Base-by-base conservation (phyloP, 2,797 vertebrate species). In the Phalloptychus januarius region DNA sequence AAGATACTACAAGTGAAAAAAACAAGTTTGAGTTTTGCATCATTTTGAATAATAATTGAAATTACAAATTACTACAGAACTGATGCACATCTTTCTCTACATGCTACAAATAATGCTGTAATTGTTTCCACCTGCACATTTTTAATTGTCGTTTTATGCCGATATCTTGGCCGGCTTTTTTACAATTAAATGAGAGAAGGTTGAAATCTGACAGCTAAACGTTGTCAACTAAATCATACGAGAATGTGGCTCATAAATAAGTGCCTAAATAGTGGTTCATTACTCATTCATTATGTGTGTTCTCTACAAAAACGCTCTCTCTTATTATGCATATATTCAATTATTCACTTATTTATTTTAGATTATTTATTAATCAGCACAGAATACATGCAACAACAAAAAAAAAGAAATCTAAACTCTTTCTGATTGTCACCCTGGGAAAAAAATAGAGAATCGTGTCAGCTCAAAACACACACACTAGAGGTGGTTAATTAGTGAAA, bases 331-430 rank as follows among this genome's bases (percentile, higher is more conserved):
- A 93, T 85, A 75, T 23, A 25, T 83, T 93, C 25, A 93, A 91
- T 92, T 81, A 91, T 93, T 89, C 16, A 91, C 85, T 71, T 77
- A 88, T 90, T 87, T 92, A 89, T 87, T 82, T 76, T 28, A n/a
- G 78, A 13, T 87, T 90, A 89, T 88, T 91, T 92, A 90, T 92
- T 87, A 79, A 93, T 91, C 79, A 78, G 45, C 73, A 81, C 36
- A 87, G 70, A 89, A 86, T 76, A 88, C 92, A 93, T 84, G 79
- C 79, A 91, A 88, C 87, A 91, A 92, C 13, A 56, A 25, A 56
- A 56, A 13, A 28, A 46, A 46, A 89, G 75, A 87, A 40, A 86
- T 77, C 76, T 87, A 92, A 90, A 86, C 84, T 88, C 82, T 78
- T 67, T 84, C 78, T 87, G 85, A 92, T 90, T 85, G 87, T 83